A percentile compares a stretch with the other conserved stretches of the same genome.
phyloP scores from a whole-genome alignment of 1,140 invertebrate species.

The Hylaeus volcanicus region DNA sequence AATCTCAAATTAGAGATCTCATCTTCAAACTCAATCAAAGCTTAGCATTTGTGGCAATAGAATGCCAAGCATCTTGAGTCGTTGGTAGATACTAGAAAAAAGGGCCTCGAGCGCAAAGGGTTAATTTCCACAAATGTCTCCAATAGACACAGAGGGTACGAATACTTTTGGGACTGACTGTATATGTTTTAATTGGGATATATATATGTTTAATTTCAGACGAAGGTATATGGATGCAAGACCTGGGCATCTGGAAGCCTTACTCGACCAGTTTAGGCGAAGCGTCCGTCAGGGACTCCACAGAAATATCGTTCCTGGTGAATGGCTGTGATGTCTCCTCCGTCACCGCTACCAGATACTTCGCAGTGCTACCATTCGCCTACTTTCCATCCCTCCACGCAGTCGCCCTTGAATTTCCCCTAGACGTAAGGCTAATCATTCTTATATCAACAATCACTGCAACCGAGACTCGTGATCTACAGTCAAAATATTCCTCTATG shows the following conservation, averaged over 20 bases:
- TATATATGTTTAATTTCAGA: constrained; percentile 50
- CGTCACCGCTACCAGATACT: constrained; percentile 84
- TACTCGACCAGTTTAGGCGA: constrained; percentile 51
- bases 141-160: too few species aligned
- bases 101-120: too few species aligned
- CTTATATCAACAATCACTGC: background rate
- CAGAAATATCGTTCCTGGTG: constrained; percentile 76
- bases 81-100: too few species aligned
- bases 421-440: constrained; percentile 82
- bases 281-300: constrained; percentile 64
- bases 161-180: too few species aligned
- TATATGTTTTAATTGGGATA: too few species aligned
- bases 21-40: too few species aligned
- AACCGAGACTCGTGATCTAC: background rate
- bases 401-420: constrained; percentile 86
- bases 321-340: constrained; percentile 74
- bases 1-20: too few species aligned
- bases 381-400: constrained; percentile 87
- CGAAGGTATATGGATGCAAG: constrained; percentile 77
- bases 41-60: too few species aligned
- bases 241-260: constrained; percentile 71
- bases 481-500: too few species aligned
- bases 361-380: constrained; percentile 87
- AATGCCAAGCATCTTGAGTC: too few species aligned
- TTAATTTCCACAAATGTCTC: too few species aligned